These are phyloP conservation scores for Chaetura pelagica DNA, from an alignment of 2,113 vertebrate genomes.

Conservation along the genomic window DNA sequence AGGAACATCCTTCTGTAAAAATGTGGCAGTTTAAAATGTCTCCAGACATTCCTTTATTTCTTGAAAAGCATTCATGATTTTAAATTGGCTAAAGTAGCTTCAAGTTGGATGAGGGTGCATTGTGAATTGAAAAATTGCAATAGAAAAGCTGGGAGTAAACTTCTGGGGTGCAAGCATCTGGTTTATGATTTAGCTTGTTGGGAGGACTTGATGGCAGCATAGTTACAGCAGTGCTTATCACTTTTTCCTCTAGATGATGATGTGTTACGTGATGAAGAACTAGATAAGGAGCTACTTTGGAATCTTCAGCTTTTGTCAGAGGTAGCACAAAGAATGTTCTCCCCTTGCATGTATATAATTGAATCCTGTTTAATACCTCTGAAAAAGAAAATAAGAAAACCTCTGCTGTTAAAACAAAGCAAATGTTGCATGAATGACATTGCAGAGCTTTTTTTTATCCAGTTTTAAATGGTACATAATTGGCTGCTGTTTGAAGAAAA, in stretches of 20 bases:
- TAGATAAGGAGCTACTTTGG: slow-evolving; percentile 97
- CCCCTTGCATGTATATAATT: neutral
- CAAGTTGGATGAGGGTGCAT: neutral
- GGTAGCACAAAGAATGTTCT: slow-evolving; percentile 74
- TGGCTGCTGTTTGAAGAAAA: neutral
- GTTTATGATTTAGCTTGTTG: neutral
- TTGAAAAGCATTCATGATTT: neutral
- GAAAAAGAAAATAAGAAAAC: neutral
- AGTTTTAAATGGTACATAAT: neutral
- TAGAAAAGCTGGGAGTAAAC: neutral
- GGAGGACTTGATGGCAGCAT: neutral
- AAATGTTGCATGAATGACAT: neutral
- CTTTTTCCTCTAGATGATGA: slow-evolving; percentile 88
- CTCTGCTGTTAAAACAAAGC: neutral
- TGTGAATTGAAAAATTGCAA: neutral
- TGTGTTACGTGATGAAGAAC: slow-evolving; percentile 92
- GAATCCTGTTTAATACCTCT: neutral
- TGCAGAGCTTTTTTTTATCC: neutral
- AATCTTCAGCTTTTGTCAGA: slow-evolving; percentile 96
- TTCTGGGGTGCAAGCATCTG: neutral
- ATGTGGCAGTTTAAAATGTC: neutral
- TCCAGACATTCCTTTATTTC: neutral
- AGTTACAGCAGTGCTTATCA: neutral
- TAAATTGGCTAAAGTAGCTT: neutral
- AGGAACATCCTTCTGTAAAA: neutral